These are phyloP conservation scores for Heliangelus exortis DNA, from an alignment of 2,797 vertebrate genomes.

Conservation along the genomic window DNA sequence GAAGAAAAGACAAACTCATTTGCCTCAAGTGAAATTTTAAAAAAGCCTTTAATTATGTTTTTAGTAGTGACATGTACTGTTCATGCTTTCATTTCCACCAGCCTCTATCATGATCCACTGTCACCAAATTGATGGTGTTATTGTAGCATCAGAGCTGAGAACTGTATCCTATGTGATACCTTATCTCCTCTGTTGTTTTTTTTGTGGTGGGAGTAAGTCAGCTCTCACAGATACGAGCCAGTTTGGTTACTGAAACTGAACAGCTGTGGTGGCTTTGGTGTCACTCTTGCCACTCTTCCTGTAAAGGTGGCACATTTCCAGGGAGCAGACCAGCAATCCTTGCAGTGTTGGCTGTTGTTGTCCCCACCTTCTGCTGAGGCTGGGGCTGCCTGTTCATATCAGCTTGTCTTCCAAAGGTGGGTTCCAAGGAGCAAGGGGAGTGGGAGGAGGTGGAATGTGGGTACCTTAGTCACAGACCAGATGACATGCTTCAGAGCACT, in stretches of 20 bases:
- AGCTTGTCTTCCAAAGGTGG: background rate
- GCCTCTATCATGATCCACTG: background rate
- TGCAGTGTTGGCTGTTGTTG: background rate
- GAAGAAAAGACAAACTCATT: background rate
- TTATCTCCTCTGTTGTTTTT: background rate
- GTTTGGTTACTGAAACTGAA: background rate
- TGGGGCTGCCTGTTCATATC: background rate
- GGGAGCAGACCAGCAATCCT: background rate
- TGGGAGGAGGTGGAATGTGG: too few relatives aligned
- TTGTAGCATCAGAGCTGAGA: background rate
- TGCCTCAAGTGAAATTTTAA: background rate
- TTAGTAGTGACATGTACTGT: background rate
- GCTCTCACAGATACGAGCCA: background rate
- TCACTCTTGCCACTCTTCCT: background rate
- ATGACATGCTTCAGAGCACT: background rate
- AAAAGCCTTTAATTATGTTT: background rate
- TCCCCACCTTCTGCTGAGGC: background rate
- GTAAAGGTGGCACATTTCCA: background rate
- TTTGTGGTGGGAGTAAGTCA: rapidly evolving
- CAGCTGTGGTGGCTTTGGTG: background rate
- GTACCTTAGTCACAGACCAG: background rate
- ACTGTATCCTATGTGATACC: background rate
- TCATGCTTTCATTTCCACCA: background rate
- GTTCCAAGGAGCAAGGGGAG: background rate
- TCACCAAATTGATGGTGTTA: background rate